These are phyloP conservation scores for Phenganax marumi DNA, from an alignment of 92 coral and sea anemone species.

Conservation along the genomic window DNA sequence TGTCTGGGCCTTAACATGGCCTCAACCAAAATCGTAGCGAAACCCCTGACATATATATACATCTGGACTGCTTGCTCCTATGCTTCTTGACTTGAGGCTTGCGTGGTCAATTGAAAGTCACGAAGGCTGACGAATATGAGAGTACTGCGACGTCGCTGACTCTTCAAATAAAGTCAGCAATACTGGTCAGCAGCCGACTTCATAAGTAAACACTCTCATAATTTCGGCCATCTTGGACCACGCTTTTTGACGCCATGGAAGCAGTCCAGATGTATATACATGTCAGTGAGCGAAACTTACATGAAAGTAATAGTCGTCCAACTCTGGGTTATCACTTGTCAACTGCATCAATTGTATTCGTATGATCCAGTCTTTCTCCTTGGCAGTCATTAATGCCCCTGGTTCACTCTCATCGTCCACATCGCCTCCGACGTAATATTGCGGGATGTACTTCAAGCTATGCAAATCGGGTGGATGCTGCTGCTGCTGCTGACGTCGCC, in stretches of 20 bases:
- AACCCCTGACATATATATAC: too few species aligned
- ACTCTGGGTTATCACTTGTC: slow-evolving; percentile 79
- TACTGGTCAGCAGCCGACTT: too few species aligned
- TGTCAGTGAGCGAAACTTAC: slow-evolving; percentile 47
- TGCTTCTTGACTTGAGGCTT: too few species aligned
- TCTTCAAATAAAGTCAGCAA: too few species aligned
- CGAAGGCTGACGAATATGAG: too few species aligned
- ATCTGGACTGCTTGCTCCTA: neutral
- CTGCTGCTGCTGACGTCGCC: slow-evolving; percentile 22
- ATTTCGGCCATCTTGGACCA: too few species aligned
- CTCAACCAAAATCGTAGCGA: too few species aligned
- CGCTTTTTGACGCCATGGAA: neutral
- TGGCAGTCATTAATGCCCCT: slow-evolving; percentile 90
- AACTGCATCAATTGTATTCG: slow-evolving; percentile 90
- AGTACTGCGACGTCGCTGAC: too few species aligned
- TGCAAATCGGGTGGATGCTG: slow-evolving; percentile 21
- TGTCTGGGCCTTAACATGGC: too few species aligned
- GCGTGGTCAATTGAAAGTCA: too few species aligned
- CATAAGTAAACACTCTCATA: too few species aligned
- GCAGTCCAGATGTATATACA: neutral
- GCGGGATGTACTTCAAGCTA: slow-evolving; percentile 31
- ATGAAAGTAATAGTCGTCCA: slow-evolving; percentile 93
- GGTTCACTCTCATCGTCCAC: slow-evolving; percentile 64
- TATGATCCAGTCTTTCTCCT: slow-evolving; percentile 95
- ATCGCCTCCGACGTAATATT: slow-evolving; percentile 35